Base-by-base conservation (phyloP, 2,888 invertebrate genomes). In the Portevinia maculata region DNA sequence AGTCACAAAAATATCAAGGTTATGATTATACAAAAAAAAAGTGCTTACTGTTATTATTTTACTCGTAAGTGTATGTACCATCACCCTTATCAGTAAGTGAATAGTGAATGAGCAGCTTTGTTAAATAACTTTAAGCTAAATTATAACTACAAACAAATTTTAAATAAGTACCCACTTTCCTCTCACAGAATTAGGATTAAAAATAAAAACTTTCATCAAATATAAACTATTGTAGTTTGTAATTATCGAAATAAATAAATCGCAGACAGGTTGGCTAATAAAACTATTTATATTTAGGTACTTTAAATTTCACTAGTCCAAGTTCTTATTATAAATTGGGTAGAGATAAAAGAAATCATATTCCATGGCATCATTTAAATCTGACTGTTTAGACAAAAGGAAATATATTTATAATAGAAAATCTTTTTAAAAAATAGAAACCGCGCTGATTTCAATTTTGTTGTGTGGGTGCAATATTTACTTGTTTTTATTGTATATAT, bases 341-440 rank as follows among this genome's bases (percentile, higher is more conserved):
- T 60, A 52, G 60, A 52, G 50, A 30, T 41, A 41, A 44, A 70
- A 59, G 7, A 70, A 60, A 70, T 70, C 60, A 70, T 60, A 60
- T 70, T 70, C 52, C 52, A 11, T 52, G 30, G 52, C 50, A 70
- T 60, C 52, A 60, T 32, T 70, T 60, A 41, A 70, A 70, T 70
- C 70, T 32, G 39, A n/a, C 39, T 19, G 59, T 48, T 59, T 59
- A 70, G 41, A 70, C 59, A 60, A 52, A 59, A 50, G 13, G 6
- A 41, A 70, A 52, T 70, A 60, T 70, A 60, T 60, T 41, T 70
- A 59, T 53, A 46, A 21, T 13, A 6, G 19, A 55, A 41, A 55
- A 46, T 34, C 34, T 15, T 39, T 53, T 32, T 37, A n/a, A 6
- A 6, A 0, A n/a, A 13, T 37, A 37, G 37, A 13, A 37, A 6